phyloP scores from a whole-genome alignment of 2,113 vertebrate species.

The Capreolus pygargus region DNA sequence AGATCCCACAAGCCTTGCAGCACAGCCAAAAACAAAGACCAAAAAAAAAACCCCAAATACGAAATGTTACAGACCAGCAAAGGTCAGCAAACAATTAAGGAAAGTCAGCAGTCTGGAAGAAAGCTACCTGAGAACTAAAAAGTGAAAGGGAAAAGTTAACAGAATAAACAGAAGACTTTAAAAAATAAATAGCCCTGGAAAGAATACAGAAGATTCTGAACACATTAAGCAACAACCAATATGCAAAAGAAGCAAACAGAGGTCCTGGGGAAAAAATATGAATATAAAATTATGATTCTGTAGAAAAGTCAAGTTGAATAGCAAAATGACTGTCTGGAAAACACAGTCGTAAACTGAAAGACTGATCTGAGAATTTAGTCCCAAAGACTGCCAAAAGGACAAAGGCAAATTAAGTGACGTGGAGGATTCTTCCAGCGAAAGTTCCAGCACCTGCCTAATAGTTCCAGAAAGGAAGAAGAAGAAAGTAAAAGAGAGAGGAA shows the following conservation, averaged over 20 bases:
- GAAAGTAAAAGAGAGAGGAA: background rate
- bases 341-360: background rate
- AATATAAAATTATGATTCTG: background rate
- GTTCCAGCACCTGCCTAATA: background rate
- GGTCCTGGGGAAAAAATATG: background rate
- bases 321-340: background rate
- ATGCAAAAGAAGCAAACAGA: background rate
- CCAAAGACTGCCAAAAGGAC: background rate
- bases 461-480: background rate
- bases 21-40: background rate
- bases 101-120: background rate
- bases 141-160: background rate
- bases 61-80: background rate
- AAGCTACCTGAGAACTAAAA: background rate
- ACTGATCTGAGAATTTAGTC: background rate
- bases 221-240: background rate
- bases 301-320: background rate
- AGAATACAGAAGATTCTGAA: background rate
- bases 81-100: background rate
- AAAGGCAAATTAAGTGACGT: background rate
- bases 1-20: background rate
- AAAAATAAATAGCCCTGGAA: background rate
- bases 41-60: background rate
- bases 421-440: background rate
- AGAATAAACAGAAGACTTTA: background rate